Conservation (phyloP, 2,888 invertebrate species). For the Drosophila helvetica region DNA sequence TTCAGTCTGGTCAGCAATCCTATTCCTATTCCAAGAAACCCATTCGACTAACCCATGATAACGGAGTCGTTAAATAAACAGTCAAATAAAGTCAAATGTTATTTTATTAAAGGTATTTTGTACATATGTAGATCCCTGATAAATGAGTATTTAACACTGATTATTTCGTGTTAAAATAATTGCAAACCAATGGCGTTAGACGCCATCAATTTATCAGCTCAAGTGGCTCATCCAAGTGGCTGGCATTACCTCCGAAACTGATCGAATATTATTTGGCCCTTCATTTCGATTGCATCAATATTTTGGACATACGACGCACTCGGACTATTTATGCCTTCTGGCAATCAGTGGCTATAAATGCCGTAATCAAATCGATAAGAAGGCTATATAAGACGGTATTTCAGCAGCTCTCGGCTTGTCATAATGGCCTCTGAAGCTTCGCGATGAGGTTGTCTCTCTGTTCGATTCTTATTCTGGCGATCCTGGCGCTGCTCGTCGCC, state of each 20-base stretch:
- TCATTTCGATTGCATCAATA: not conserved
- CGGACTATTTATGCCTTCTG: conserved; percentile 10
- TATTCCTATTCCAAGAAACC: not conserved
- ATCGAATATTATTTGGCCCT: conserved; percentile 10
- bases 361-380: conserved; percentile 30
- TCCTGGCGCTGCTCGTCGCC: conserved; percentile 55
- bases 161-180: conserved; percentile 26
- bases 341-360: conserved; percentile 21
- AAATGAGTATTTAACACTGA: not conserved
- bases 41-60: conserved; percentile 1
- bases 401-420: conserved; percentile 13
- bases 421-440: conserved; percentile 28
- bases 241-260: conserved; percentile 16
- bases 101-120: too few relatives aligned
- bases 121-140: not conserved
- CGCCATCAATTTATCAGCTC: conserved; percentile 15
- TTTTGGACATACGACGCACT: not conserved
- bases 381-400: conserved; percentile 50
- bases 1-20: not conserved
- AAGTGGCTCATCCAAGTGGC: conserved; percentile 26
- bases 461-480: conserved; percentile 42
- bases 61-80: not conserved
- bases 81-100: too few relatives aligned
- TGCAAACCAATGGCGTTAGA: not conserved
- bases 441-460: conserved; percentile 56